Conservation (phyloP, 2,888 invertebrate genomes). For the Arctia plantaginis region DNA sequence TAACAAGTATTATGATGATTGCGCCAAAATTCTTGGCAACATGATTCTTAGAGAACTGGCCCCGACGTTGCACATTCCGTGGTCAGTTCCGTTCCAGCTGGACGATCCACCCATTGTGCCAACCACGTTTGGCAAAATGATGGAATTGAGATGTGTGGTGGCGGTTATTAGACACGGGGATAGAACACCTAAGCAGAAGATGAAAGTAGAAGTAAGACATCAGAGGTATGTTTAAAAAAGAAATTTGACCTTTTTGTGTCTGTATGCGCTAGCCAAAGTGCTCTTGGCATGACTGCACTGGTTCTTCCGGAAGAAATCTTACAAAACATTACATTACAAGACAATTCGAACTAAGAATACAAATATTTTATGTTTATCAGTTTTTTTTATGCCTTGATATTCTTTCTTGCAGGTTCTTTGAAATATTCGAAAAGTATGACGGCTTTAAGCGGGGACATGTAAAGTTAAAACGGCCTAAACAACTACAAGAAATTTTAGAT, state of each 20-base stretch:
- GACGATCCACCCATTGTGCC: slow-evolving; percentile 99
- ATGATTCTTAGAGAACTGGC: slow-evolving; percentile 98
- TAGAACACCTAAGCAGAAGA: slow-evolving; percentile 99
- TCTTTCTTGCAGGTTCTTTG: slow-evolving; percentile 92
- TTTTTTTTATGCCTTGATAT: too few species aligned
- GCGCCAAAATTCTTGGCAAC: slow-evolving; percentile 98
- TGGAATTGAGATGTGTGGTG: slow-evolving; percentile 96
- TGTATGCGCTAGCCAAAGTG: not conserved
- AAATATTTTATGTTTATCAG: too few species aligned
- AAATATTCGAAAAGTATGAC: slow-evolving; percentile 98
- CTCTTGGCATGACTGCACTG: too few species aligned
- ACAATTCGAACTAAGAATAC: not conserved
- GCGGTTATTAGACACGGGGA: slow-evolving; percentile 99
- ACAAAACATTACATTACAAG: too few species aligned
- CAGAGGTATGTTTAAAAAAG: slow-evolving; percentile 88
- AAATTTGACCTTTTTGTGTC: not conserved
- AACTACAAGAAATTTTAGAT: slow-evolving; percentile 98
- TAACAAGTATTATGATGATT: slow-evolving; percentile 99
- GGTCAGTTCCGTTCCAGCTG: slow-evolving; percentile 98
- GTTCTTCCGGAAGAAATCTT: too few species aligned
- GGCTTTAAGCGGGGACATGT: slow-evolving; percentile 98
- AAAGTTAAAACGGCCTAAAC: slow-evolving; percentile 98
- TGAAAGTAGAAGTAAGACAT: slow-evolving; percentile 99
- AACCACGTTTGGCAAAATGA: slow-evolving; percentile 99
- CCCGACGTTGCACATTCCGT: slow-evolving; percentile 98